Evolutionary conservation across 2,113 vertebrate species (phyloP).

Genomic region (Dendropsophus ebraccatus): DNA sequence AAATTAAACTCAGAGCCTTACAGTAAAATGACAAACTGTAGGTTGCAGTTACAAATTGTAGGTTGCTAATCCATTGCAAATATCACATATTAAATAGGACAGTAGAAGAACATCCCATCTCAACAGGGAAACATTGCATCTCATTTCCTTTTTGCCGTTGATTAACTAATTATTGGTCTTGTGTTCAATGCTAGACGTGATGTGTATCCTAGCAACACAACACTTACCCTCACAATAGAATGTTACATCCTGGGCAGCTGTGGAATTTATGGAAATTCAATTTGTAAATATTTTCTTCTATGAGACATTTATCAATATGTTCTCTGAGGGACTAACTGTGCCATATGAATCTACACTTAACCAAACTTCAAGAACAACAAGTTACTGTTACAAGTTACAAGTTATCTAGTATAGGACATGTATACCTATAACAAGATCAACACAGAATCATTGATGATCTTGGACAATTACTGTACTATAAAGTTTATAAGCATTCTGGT

Average conservation of each 20-base stretch:
- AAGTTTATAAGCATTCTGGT: too few relatives aligned
- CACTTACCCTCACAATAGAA: background rate
- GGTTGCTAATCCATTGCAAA: background rate
- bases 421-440: background rate
- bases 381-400: too few relatives aligned
- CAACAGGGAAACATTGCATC: background rate
- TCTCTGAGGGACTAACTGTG: background rate
- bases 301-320: background rate
- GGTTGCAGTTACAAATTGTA: background rate
- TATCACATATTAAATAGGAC: background rate
- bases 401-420: too few relatives aligned
- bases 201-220: background rate
- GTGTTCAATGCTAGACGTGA: background rate
- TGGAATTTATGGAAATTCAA: background rate
- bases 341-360: background rate
- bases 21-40: background rate
- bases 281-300: background rate
- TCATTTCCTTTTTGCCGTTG: background rate
- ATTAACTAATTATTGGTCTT: constrained; percentile 18
- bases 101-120: background rate
- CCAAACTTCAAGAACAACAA: background rate
- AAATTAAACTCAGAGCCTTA: background rate
- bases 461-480: too few relatives aligned
- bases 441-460: too few relatives aligned
- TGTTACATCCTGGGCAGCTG: background rate